phyloP scores from a whole-genome alignment of 2,113 vertebrate species.

The Platysternon megacephalum region DNA sequence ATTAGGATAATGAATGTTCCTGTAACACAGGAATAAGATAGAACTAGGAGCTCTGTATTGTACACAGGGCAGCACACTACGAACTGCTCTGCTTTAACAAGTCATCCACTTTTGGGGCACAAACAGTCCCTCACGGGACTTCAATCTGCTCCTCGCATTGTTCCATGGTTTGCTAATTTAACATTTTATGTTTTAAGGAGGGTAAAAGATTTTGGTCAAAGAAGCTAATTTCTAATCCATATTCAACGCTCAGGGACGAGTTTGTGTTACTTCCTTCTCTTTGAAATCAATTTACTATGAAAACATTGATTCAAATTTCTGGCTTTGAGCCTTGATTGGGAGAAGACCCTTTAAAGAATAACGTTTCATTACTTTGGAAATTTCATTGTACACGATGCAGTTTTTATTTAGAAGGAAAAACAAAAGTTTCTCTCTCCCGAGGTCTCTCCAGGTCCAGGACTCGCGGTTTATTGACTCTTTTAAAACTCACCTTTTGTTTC shows the following conservation, averaged over 20 bases:
- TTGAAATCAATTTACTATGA: slow-evolving; percentile 50
- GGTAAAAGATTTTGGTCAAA: slow-evolving; percentile 41
- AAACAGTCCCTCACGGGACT: background rate
- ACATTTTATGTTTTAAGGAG: slow-evolving; percentile 28
- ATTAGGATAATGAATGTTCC: background rate
- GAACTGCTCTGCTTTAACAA: background rate
- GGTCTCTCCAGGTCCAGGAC: slow-evolving; percentile 66
- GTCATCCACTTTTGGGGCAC: background rate
- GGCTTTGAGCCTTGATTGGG: background rate
- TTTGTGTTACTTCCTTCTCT: slow-evolving; percentile 75
- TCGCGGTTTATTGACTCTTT: slow-evolving; percentile 64
- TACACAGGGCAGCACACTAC: background rate
- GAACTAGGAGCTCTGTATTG: background rate
- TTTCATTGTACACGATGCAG: background rate
- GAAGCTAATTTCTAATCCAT: slow-evolving; percentile 69
- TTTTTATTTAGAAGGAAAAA: slow-evolving; percentile 76
- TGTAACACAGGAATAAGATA: background rate
- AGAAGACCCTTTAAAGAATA: slow-evolving; percentile 64
- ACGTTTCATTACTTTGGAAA: background rate
- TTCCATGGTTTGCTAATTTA: background rate
- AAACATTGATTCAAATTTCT: background rate
- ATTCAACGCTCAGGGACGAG: slow-evolving; percentile 66
- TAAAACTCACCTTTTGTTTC: slow-evolving; percentile 33
- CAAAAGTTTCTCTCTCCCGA: slow-evolving; percentile 74
- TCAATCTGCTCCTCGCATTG: background rate